A percentile compares a stretch with the other conserved stretches of the same genome.
These are phyloP conservation scores for Chiloscyllium punctatum DNA, from an alignment of 2,797 vertebrate species.

Conservation along the genomic window DNA sequence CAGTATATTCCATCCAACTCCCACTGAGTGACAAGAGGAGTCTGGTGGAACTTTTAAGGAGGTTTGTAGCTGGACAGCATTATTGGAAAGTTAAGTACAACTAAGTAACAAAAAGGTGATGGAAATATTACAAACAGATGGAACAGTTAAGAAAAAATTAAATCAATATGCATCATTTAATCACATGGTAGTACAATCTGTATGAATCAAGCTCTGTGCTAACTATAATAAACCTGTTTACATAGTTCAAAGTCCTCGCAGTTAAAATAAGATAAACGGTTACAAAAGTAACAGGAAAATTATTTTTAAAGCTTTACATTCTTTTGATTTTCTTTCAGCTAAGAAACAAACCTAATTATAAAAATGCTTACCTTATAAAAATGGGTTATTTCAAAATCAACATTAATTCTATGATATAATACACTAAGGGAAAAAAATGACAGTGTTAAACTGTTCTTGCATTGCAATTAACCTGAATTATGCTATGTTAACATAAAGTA, in stretches of 20 bases:
- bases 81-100: background rate
- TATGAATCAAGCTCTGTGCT: background rate
- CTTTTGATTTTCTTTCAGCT: background rate
- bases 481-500: background rate
- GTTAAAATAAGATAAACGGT: background rate
- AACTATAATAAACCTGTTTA: background rate
- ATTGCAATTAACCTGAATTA: background rate
- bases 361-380: background rate
- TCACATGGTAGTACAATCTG: background rate
- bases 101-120: background rate
- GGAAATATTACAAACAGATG: background rate
- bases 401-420: background rate
- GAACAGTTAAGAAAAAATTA: background rate
- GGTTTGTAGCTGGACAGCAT: background rate
- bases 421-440: background rate
- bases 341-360: background rate
- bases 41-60: background rate
- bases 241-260: background rate
- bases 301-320: background rate
- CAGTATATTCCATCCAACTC: background rate
- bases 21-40: background rate
- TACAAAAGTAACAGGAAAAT: background rate
- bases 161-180: background rate
- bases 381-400: background rate
- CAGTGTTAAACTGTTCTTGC: background rate